Percentiles rank a stretch among this genome's conserved stretches.
Evolutionary conservation across 1,140 invertebrate genomes (phyloP).

Genomic region (Hydropsyche tenuis): DNA sequence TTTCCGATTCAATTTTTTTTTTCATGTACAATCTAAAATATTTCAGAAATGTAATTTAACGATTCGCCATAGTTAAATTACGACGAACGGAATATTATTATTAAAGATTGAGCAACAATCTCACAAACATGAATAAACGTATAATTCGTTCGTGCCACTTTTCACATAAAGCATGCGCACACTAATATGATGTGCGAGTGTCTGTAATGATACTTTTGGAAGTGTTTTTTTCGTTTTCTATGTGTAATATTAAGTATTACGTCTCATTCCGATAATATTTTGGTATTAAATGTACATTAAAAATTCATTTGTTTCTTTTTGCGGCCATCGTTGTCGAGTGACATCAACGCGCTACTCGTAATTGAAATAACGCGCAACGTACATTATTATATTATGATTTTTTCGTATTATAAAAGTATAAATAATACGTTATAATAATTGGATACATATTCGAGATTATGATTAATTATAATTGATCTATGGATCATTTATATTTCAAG

Average conservation of each 20-base stretch:
- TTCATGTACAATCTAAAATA: no score
- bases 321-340: background rate
- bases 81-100: no score
- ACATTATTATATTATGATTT: background rate
- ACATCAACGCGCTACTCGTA: conserved; percentile 17
- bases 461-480: no score
- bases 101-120: no score
- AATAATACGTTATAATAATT: no score
- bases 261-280: conserved; percentile 21
- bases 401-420: background rate
- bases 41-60: no score
- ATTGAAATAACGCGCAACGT: conserved; percentile 5
- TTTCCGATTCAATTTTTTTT: no score
- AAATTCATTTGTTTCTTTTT: conserved; percentile 30
- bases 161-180: conserved; percentile 5
- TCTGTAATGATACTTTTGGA: background rate
- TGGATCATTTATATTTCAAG: no score
- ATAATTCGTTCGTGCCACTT: conserved; percentile 31
- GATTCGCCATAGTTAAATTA: no score
- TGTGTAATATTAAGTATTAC: background rate
- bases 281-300: conserved; percentile 40
- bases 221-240: background rate
- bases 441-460: no score
- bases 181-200: no score
- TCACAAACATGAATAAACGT: no score